Evolutionary conservation across 2,797 vertebrate genomes (phyloP).

Genomic region (Triplophysa bombifrons): DNA sequence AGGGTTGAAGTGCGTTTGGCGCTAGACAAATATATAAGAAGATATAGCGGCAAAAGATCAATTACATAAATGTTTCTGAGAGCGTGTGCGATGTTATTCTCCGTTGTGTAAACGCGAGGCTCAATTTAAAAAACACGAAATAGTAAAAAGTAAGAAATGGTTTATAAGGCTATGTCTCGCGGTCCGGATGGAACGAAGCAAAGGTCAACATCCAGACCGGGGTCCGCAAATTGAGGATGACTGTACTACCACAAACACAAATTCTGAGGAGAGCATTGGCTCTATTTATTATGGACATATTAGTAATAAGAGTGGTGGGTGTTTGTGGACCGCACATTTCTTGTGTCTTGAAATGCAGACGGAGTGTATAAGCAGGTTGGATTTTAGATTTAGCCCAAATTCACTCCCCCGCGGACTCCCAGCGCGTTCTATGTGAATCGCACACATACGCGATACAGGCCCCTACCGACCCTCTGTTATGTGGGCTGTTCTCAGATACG

Average conservation of each 20-base stretch:
- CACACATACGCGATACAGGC: slow-evolving; percentile 34
- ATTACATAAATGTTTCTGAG: no score
- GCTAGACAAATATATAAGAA: no score
- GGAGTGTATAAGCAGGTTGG: slow-evolving; percentile 55
- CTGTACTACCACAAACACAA: not conserved
- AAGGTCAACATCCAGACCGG: no score
- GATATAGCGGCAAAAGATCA: no score
- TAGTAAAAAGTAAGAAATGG: no score
- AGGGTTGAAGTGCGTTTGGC: no score
- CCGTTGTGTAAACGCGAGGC: no score
- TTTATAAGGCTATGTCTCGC: no score
- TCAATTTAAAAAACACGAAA: no score
- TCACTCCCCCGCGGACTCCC: slow-evolving; percentile 32
- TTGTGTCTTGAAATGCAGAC: slow-evolving; percentile 61
- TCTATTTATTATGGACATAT: slow-evolving; percentile 65
- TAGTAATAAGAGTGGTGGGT: slow-evolving; percentile 66
- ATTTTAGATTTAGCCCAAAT: slow-evolving; percentile 48
- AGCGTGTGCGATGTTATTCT: no score
- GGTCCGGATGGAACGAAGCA: no score
- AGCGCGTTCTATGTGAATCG: slow-evolving; percentile 28
- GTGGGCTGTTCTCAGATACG: slow-evolving; percentile 51
- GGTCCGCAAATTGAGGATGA: no score
- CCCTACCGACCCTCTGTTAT: slow-evolving; percentile 41
- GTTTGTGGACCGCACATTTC: slow-evolving; percentile 55
- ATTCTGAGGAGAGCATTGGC: slow-evolving; percentile 53